Percentiles rank a stretch among this genome's conserved stretches.
Evolutionary conservation across 2,113 vertebrate genomes (phyloP).

Genomic region (Saimiri boliviensis): DNA sequence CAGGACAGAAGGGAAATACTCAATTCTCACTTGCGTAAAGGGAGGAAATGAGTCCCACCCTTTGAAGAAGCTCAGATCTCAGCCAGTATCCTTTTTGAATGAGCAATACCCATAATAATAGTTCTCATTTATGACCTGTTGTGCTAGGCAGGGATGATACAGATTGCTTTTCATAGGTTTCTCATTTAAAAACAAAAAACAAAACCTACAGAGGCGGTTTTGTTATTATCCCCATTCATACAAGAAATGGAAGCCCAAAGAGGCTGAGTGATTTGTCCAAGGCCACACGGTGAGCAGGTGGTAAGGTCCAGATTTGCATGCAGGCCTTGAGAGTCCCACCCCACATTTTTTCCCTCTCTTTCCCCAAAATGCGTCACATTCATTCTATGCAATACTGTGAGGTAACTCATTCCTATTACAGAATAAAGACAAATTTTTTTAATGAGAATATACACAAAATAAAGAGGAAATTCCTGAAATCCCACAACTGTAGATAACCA

Average conservation of each 20-base stretch:
- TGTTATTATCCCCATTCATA: not conserved
- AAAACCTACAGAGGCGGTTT: not conserved
- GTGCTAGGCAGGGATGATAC: not conserved
- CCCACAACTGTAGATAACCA: not conserved
- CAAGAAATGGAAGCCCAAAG: not conserved
- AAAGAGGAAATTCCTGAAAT: not conserved
- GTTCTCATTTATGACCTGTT: not conserved
- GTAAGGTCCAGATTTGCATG: not conserved
- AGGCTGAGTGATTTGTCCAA: not conserved
- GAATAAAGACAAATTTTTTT: not conserved
- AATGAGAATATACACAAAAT: not conserved
- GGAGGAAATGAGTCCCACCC: not conserved
- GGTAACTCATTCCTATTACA: not conserved
- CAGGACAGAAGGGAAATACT: not conserved
- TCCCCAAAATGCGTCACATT: not conserved
- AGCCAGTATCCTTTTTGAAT: not conserved
- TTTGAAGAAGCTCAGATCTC: not conserved
- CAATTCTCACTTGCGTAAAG: not conserved
- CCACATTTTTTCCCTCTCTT: not conserved
- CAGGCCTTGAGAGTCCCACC: too few relatives aligned
- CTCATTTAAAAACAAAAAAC: not conserved
- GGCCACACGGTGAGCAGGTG: not conserved
- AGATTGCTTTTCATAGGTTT: not conserved
- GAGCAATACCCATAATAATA: not conserved
- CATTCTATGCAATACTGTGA: not conserved